Conservation (phyloP, 2,888 invertebrate genomes). For the Trichopoda pennipes region DNA sequence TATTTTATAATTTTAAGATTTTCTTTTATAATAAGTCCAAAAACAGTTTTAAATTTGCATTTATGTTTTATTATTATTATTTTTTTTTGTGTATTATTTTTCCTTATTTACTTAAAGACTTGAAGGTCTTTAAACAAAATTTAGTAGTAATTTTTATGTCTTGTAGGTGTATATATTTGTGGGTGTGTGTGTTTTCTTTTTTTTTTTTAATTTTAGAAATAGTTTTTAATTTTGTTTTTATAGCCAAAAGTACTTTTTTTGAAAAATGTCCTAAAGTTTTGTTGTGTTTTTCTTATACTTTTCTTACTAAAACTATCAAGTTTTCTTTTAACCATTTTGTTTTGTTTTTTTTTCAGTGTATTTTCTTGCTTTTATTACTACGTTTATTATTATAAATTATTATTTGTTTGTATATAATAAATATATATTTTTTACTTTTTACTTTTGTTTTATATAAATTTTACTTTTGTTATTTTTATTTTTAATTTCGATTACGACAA, state of each 20-base stretch:
- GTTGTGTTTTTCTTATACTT: conserved; percentile 27
- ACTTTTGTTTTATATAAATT: conserved; percentile 34
- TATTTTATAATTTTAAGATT: not conserved
- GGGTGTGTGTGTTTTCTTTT: not conserved
- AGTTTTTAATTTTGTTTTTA: conserved; percentile 47
- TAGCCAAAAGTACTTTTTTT: conserved; percentile 64
- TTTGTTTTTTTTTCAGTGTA: conserved; percentile 14
- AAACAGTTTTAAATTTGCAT: conserved; percentile 36
- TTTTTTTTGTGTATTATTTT: too few species aligned
- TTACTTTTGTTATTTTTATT: conserved; percentile 36
- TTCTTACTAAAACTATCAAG: conserved; percentile 57
- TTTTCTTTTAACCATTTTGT: conserved; percentile 24
- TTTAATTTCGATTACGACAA: conserved; percentile 72
- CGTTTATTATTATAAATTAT: conserved; percentile 43
- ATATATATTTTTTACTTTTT: conserved; percentile 19
- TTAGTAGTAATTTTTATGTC: conserved; percentile 54
- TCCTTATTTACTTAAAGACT: conserved; percentile 35
- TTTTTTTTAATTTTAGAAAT: conserved; percentile 64
- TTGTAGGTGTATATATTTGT: not conserved
- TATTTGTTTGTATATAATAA: conserved; percentile 21
- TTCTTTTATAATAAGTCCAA: conserved; percentile 43
- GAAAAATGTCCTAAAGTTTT: conserved; percentile 62
- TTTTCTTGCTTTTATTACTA: conserved; percentile 57
- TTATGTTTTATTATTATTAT: conserved; percentile 52
- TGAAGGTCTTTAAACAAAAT: conserved; percentile 58